These are phyloP conservation scores for Tetranychus piercei DNA, from an alignment of 2,888 invertebrate species.

Conservation along the genomic window DNA sequence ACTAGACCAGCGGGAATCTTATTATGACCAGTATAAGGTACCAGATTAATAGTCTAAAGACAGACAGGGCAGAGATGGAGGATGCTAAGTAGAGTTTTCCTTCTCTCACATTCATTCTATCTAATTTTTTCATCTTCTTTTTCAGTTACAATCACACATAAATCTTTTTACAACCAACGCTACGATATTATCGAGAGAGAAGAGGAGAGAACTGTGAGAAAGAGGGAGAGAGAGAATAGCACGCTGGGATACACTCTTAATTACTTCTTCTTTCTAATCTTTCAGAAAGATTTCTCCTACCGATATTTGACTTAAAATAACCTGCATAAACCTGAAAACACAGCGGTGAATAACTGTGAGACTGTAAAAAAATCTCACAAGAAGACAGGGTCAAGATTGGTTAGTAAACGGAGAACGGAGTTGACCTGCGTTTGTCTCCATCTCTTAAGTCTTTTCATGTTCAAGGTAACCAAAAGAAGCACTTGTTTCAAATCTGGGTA, in stretches of 20 bases:
- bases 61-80: neutral
- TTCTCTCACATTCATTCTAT: neutral
- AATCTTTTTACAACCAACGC: neutral
- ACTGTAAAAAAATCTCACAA: neutral
- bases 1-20: neutral
- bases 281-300: neutral
- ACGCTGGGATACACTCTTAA: neutral
- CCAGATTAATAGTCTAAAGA: neutral
- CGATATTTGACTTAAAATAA: neutral
- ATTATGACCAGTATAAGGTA: neutral
- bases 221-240: neutral
- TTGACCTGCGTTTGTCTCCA: neutral
- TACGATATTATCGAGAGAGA: neutral
- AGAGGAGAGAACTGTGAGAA: neutral
- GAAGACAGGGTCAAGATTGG: neutral
- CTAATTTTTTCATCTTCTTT: neutral
- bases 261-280: neutral
- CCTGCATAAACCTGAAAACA: neutral
- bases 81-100: neutral
- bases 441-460: neutral
- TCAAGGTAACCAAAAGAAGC: neutral
- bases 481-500: slow-evolving; percentile 1
- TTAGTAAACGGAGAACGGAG: neutral
- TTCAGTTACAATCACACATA: neutral
- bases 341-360: neutral